phyloP scores from a whole-genome alignment of 2,797 vertebrate species.

The Clangula hyemalis region DNA sequence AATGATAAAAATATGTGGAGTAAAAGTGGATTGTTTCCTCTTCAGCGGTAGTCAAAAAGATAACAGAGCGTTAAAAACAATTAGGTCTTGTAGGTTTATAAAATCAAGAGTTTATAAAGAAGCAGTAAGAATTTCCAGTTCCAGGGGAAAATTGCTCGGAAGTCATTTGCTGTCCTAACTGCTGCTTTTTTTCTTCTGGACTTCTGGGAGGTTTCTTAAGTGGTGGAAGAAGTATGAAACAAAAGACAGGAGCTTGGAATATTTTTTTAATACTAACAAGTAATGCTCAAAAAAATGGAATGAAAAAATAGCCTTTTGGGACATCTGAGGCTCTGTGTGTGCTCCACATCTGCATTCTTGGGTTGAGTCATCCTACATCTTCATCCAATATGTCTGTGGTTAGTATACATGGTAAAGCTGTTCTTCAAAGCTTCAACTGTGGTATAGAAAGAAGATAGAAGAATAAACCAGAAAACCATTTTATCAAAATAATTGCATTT shows the following conservation, averaged over 20 bases:
- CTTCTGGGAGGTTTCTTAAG: neutral
- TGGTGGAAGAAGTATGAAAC: neutral
- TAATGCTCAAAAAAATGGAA: neutral
- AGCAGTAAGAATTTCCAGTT: neutral
- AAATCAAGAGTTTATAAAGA: neutral
- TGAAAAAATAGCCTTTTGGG: neutral
- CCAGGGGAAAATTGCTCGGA: neutral
- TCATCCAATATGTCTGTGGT: neutral
- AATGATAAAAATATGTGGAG: neutral
- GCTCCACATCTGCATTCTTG: neutral
- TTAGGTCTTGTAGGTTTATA: neutral
- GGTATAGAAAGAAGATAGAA: neutral
- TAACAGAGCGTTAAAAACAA: neutral
- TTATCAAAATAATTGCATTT: neutral
- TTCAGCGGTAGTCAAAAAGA: neutral
- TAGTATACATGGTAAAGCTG: neutral
- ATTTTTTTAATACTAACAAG: neutral
- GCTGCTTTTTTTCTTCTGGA: neutral
- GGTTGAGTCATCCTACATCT: neutral
- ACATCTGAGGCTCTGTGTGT: neutral
- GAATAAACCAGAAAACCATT: neutral
- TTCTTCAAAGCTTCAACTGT: neutral
- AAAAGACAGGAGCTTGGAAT: neutral
- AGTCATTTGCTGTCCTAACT: neutral
- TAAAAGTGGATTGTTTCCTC: neutral